Conservation (phyloP, 2,113 vertebrate species). For the Symphodus melops region DNA sequence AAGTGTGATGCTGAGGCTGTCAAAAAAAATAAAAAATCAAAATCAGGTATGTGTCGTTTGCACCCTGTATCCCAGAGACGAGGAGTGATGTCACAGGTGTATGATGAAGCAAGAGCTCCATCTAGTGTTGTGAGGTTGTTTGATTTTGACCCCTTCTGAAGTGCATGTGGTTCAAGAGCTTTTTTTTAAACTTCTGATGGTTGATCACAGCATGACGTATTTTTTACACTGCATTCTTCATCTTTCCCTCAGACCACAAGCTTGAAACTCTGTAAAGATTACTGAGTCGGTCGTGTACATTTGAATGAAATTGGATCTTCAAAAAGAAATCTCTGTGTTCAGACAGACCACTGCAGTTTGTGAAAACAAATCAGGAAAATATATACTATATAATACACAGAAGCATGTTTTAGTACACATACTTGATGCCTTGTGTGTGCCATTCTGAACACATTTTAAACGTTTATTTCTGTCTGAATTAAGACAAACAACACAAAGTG, state of each 20-base stretch:
- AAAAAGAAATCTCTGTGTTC: not conserved
- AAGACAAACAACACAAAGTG: too few species aligned
- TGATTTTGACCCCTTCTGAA: not conserved
- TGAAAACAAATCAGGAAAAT: too few species aligned
- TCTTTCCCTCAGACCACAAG: not conserved
- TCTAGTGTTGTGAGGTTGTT: constrained; percentile 54
- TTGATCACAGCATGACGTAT: not conserved
- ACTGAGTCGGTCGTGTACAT: not conserved
- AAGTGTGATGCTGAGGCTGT: constrained; percentile 48
- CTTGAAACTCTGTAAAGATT: not conserved
- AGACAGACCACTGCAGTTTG: too few species aligned
- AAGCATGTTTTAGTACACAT: too few species aligned
- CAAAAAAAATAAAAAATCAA: constrained; percentile 18
- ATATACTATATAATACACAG: too few species aligned
- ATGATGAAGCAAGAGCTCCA: constrained; percentile 68
- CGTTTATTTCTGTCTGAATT: too few species aligned
- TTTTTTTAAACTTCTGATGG: not conserved
- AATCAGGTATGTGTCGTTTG: constrained; percentile 56
- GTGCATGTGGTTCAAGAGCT: not conserved
- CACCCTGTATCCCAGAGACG: constrained; percentile 22
- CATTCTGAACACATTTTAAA: too few species aligned
- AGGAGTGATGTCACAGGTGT: not conserved
- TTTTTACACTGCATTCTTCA: not conserved
- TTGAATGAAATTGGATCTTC: not conserved
- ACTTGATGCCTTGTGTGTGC: too few species aligned